Evolutionary conservation across 2,797 vertebrate species (phyloP).

Genomic region (Gallinago stenura): DNA sequence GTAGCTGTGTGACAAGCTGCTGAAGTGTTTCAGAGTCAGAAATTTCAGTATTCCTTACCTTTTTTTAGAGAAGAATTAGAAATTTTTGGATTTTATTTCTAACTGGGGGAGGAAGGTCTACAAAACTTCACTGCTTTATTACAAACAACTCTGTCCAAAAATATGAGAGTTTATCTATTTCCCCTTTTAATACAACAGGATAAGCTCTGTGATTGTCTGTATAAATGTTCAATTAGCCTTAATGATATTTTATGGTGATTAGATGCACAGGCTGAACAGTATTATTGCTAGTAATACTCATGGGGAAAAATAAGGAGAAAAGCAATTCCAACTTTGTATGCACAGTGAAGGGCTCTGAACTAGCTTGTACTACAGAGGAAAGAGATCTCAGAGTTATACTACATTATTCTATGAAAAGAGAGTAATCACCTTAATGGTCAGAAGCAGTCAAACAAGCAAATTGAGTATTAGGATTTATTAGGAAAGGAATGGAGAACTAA

Average conservation of each 20-base stretch:
- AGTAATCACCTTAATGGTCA: slow-evolving; percentile 60
- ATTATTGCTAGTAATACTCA: slow-evolving; percentile 42
- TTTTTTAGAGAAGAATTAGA: neutral
- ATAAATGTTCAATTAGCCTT: slow-evolving; percentile 56
- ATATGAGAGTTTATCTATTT: neutral
- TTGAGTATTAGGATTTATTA: slow-evolving; percentile 59
- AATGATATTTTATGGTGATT: slow-evolving; percentile 48
- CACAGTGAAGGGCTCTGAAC: slow-evolving; percentile 14
- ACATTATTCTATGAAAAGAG: slow-evolving; percentile 37
- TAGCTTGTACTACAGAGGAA: neutral
- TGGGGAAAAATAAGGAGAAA: slow-evolving; percentile 30
- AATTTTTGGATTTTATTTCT: neutral
- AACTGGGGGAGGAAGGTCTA: neutral
- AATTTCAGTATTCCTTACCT: neutral
- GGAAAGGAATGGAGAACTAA: slow-evolving; percentile 19
- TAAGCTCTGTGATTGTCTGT: slow-evolving; percentile 39
- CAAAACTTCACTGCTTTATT: neutral
- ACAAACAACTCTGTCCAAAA: neutral
- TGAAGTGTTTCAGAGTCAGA: neutral
- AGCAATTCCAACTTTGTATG: slow-evolving; percentile 58
- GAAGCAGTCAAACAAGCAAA: slow-evolving; percentile 61
- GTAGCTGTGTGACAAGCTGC: neutral
- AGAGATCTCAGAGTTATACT: slow-evolving; percentile 19
- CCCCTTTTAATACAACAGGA: neutral
- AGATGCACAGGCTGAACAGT: slow-evolving; percentile 44